phyloP scores from a whole-genome alignment of 2,797 vertebrate genomes.

The Melanotaenia maccullochi region DNA sequence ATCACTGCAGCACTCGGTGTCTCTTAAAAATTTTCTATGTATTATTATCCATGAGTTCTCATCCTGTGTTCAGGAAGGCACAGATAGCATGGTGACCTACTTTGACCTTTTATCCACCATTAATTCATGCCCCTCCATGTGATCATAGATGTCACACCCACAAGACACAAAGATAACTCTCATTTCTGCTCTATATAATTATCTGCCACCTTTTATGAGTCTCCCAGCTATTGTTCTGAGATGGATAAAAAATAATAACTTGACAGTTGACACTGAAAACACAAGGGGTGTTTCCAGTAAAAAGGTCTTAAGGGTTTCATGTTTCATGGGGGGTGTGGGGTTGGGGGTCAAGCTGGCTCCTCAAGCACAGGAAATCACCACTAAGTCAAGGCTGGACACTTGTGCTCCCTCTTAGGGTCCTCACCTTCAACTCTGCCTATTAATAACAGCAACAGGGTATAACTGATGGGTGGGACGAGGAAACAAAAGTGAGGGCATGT shows the following conservation, averaged over 20 bases:
- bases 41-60: background rate
- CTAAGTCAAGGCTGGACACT: slow-evolving; percentile 74
- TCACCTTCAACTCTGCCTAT: slow-evolving; percentile 76
- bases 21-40: background rate
- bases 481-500: slow-evolving; percentile 27
- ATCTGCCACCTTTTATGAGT: slow-evolving; percentile 72
- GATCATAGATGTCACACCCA: slow-evolving; percentile 68
- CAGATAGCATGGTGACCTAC: slow-evolving; percentile 56
- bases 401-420: slow-evolving; percentile 59
- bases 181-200: slow-evolving; percentile 59
- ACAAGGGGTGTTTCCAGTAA: slow-evolving; percentile 75
- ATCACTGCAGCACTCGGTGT: background rate
- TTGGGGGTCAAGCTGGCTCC: slow-evolving; percentile 71
- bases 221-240: slow-evolving; percentile 80
- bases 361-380: slow-evolving; percentile 80
- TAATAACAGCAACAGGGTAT: slow-evolving; percentile 56
- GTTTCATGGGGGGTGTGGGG: slow-evolving; percentile 15
- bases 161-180: slow-evolving; percentile 56
- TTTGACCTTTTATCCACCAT: slow-evolving; percentile 73
- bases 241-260: slow-evolving; percentile 79
- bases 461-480: slow-evolving; percentile 38
- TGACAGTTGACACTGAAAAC: slow-evolving; percentile 51
- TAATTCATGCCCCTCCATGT: slow-evolving; percentile 70
- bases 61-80: slow-evolving; percentile 61
- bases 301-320: slow-evolving; percentile 66